Conservation (phyloP, 2,113 vertebrate species). For the Nycticebus coucang region DNA sequence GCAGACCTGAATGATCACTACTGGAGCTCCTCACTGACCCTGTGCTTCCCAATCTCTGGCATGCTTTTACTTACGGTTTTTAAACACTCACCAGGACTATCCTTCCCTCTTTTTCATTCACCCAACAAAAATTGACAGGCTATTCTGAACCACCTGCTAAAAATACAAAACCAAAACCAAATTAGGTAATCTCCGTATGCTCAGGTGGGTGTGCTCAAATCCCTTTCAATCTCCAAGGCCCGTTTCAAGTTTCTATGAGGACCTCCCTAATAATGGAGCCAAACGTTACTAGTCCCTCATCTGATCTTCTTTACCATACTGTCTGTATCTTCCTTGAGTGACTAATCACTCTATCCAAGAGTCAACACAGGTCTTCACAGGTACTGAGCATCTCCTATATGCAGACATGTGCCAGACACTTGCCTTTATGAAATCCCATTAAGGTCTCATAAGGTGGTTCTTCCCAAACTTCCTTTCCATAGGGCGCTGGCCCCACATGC, state of each 20-base stretch:
- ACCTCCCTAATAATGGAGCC: background rate
- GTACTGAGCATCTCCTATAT: background rate
- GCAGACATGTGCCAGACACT: background rate
- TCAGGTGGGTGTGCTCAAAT: background rate
- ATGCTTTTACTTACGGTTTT: background rate
- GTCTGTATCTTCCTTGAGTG: background rate
- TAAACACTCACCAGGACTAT: background rate
- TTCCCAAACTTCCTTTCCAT: too few species aligned
- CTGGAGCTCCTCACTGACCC: background rate
- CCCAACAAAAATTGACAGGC: conserved; percentile 29
- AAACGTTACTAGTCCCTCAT: background rate
- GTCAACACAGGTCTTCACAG: background rate
- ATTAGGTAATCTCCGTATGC: background rate
- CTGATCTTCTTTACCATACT: background rate
- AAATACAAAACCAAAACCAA: conserved; percentile 39
- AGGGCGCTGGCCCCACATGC: too few species aligned
- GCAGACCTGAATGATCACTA: background rate
- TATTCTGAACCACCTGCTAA: too few species aligned
- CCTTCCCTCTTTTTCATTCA: conserved; percentile 34
- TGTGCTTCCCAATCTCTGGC: background rate
- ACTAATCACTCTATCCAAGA: background rate
- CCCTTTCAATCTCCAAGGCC: background rate
- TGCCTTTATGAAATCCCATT: background rate
- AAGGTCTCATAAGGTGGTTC: conserved; percentile 10
- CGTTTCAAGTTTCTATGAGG: conserved; percentile 26